Evolutionary conservation across 2,113 vertebrate species (phyloP), one percentile per base, ranked within the genome.

Genomic region (Cyrtonyx montezumae): DNA sequence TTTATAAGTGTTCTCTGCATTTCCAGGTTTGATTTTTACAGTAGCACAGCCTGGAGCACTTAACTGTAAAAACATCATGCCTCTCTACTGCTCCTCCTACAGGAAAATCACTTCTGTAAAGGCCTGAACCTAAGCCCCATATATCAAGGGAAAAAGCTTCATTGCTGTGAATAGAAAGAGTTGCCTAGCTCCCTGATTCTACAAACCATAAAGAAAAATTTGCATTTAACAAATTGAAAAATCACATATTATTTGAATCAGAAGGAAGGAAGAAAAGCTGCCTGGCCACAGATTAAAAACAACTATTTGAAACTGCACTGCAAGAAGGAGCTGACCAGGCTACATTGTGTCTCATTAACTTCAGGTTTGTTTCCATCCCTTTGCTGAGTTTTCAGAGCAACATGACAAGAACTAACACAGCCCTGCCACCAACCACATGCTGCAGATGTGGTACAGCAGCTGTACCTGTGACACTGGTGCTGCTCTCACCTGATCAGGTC

Each of bases 71-170:
- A 92, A 90, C 36, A 93, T 8, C 79, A 83, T 80, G 51, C 43
- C 71, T 94, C 76, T 88, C 51, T 67, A 78, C 65, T 90, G 84
- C 76, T 94, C 94, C 91, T 95, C 94, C 79, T 91, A 42, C 75
- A 94, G 94, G 79, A 91, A 93, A 83, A 80, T 13, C 36, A 53
- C 32, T 79, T 58, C 56, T 85, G 75, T 40, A 36, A 45, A 77
- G 75, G 18, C 75, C 84, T 85, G 67, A 77, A 74, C 55, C 32
- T 46, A 65, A 91, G 16, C 18, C 25, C 13, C 30, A 71, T 21
- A 61, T 13, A 83, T 42, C 61, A 68, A 43, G 20, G 40, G 51
- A 16, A 93, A 91, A 71, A 66, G 34, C 49, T 58, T 51, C 21
- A 8, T 36, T 69, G 30, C 37, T 91, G 61, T 58, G 28, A 62